Evolutionary conservation across 2,113 vertebrate species (phyloP).

Genomic region (Otocyon megalotis): DNA sequence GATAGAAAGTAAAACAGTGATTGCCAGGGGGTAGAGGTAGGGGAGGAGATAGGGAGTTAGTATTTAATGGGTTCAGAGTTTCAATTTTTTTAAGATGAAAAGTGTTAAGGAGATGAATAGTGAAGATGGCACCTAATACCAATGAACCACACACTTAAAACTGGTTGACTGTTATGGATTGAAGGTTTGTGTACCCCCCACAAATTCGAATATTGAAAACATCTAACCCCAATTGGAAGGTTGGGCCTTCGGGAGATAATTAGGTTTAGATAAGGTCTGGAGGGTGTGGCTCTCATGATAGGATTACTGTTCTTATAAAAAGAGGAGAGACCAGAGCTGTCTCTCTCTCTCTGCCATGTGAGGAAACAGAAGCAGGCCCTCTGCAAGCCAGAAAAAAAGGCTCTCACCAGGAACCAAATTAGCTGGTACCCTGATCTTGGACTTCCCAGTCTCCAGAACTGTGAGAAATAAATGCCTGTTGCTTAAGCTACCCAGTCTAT

Average conservation of each 20-base stretch:
- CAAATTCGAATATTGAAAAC: neutral
- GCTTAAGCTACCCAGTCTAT: neutral
- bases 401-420: neutral
- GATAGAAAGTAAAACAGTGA: neutral
- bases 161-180: neutral
- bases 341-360: neutral
- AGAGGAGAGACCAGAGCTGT: neutral
- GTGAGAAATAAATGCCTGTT: neutral
- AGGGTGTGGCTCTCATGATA: neutral
- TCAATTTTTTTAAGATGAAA: neutral
- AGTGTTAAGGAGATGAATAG: neutral
- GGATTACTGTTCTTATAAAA: neutral
- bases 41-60: neutral
- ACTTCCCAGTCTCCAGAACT: neutral
- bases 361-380: neutral
- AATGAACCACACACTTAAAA: neutral
- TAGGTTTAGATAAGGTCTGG: neutral
- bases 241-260: neutral
- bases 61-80: neutral
- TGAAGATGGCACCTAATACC: neutral
- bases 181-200: neutral
- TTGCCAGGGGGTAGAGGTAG: neutral
- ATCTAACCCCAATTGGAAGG: neutral
- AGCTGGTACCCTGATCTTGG: neutral
- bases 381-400: neutral